A percentile compares a stretch with the other conserved stretches of the same genome.
Evolutionary conservation across 2,113 vertebrate species (phyloP).

Genomic region (Istiophorus platypterus): DNA sequence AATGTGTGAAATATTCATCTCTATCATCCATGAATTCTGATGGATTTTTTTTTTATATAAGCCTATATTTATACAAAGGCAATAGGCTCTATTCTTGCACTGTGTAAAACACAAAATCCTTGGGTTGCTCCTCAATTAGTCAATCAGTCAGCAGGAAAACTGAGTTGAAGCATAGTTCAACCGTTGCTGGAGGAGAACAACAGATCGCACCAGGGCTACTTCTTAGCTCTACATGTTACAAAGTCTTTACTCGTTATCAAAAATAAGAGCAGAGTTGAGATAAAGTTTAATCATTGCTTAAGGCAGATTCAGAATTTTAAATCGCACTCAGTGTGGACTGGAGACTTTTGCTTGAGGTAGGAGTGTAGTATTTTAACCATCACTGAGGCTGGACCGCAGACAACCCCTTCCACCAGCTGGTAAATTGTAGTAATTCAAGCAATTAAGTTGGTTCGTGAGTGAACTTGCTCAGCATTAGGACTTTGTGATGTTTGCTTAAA

Average conservation of each 20-base stretch:
- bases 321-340: conserved; percentile 27
- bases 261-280: conserved; percentile 62
- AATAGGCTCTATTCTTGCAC: background rate
- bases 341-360: conserved; percentile 39
- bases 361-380: conserved; percentile 32
- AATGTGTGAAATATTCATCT: background rate
- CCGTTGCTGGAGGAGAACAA: conserved; percentile 42
- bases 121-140: conserved; percentile 29
- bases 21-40: too few relatives aligned
- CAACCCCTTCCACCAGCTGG: conserved; percentile 5
- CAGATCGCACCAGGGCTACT: conserved; percentile 29
- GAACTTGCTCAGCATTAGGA: background rate
- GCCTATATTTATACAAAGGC: background rate
- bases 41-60: background rate
- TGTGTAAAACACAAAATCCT: background rate
- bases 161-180: conserved; percentile 71
- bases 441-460: background rate
- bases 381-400: conserved; percentile 1
- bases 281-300: conserved; percentile 67
- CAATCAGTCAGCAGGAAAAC: conserved; percentile 15
- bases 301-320: conserved; percentile 45
- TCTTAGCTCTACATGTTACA: conserved; percentile 53
- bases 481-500: conserved; percentile 12
- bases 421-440: background rate
- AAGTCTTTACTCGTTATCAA: conserved; percentile 58